phyloP scores from a whole-genome alignment of 2,113 vertebrate species.

The Labeo rohita region DNA sequence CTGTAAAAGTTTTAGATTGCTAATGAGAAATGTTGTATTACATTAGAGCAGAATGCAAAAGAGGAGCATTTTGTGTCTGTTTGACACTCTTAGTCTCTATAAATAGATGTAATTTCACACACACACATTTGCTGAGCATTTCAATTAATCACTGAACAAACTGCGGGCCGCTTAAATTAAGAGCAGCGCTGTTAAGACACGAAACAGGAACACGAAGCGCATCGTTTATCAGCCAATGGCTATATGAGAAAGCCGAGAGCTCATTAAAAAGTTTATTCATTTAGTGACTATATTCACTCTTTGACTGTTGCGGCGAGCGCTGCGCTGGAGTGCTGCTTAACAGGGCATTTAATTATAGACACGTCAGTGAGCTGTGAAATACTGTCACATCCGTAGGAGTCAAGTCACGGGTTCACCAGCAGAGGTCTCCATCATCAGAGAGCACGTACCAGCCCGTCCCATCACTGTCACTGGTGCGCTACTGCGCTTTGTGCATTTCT shows the following conservation, averaged over 20 bases:
- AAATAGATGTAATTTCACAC: neutral
- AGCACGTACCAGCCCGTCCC: neutral
- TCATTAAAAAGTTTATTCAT: conserved; percentile 56
- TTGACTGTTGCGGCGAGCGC: conserved; percentile 55
- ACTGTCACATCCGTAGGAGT: conserved; percentile 58
- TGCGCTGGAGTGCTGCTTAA: conserved; percentile 54
- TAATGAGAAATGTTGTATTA: neutral
- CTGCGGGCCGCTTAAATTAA: conserved; percentile 45
- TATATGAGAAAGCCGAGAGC: conserved; percentile 49
- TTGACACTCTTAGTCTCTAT: neutral
- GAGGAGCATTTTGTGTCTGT: neutral
- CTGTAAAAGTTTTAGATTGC: neutral
- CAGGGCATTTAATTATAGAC: conserved; percentile 59
- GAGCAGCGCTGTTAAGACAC: conserved; percentile 43
- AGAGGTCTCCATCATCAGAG: conserved; percentile 15
- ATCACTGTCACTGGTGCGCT: neutral
- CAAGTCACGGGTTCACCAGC: conserved; percentile 3
- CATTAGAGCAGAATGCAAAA: neutral
- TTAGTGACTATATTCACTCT: conserved; percentile 53
- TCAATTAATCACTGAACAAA: conserved; percentile 41
- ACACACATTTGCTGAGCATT: conserved; percentile 21
- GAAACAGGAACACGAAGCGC: conserved; percentile 24
- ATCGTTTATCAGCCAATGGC: conserved; percentile 33
- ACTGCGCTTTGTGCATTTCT: neutral
- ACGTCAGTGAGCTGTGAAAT: conserved; percentile 66